Evolutionary conservation across 2,113 vertebrate genomes (phyloP).

Genomic region (Malurus alboscapulatus): DNA sequence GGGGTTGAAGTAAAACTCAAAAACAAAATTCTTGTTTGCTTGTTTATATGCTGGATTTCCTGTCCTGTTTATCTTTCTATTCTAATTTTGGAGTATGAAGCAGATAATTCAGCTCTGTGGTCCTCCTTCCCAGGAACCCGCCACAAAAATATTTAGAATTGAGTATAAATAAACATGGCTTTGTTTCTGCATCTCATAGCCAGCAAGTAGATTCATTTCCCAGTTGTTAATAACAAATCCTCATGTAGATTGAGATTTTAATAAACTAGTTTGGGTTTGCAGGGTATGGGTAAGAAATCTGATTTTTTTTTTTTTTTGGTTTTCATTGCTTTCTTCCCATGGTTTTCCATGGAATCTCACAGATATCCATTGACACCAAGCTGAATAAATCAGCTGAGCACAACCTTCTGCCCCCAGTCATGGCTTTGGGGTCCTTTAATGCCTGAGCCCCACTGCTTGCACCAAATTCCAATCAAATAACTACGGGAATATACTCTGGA

Average conservation of each 20-base stretch:
- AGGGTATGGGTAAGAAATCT: not conserved
- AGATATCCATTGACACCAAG: not conserved
- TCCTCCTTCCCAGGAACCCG: not conserved
- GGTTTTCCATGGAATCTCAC: not conserved
- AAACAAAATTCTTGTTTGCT: not conserved
- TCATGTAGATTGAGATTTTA: not conserved
- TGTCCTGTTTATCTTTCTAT: not conserved
- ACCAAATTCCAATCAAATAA: not conserved
- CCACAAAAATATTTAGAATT: not conserved
- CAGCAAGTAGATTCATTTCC: not conserved
- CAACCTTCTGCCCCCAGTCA: not conserved
- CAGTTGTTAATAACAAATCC: not conserved
- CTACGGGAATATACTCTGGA: not conserved
- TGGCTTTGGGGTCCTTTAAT: not conserved
- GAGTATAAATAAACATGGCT: not conserved
- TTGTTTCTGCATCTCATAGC: not conserved
- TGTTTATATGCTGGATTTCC: not conserved
- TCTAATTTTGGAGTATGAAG: not conserved
- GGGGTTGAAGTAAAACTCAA: not conserved
- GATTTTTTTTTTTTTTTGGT: not conserved
- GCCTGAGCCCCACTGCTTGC: accelerated
- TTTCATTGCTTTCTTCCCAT: not conserved
- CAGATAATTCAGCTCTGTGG: not conserved
- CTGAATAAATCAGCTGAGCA: not conserved
- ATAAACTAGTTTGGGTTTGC: not conserved